Evolutionary conservation across 2,797 vertebrate genomes (phyloP).

Genomic region (Acomys russatus): DNA sequence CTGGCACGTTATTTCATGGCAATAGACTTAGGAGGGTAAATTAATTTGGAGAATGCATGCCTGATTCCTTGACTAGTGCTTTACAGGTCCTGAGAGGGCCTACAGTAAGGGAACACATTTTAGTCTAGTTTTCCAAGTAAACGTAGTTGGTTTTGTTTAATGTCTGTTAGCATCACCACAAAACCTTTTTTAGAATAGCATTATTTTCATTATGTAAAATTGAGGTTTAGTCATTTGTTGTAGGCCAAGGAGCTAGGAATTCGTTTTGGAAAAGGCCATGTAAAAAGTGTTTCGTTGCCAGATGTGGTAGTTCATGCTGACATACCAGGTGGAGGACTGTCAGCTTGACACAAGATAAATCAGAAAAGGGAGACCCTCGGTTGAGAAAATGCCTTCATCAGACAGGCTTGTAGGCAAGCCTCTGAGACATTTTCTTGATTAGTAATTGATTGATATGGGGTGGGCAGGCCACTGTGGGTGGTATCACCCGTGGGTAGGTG

Average conservation of each 20-base stretch:
- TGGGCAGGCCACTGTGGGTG: background rate
- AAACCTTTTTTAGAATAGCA: background rate
- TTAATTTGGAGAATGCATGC: background rate
- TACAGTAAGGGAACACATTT: background rate
- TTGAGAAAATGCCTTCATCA: background rate
- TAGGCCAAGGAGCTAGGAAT: background rate
- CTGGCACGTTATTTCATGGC: background rate
- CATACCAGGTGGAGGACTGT: background rate
- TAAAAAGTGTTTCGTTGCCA: background rate
- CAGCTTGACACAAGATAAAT: background rate
- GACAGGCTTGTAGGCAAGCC: background rate
- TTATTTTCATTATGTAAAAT: background rate
- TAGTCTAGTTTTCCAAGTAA: constrained; percentile 23
- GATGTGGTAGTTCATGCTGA: background rate
- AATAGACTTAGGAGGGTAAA: background rate
- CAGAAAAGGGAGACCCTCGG: background rate
- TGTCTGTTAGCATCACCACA: background rate
- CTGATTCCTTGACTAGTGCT: background rate
- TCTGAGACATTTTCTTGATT: background rate
- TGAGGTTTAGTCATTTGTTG: background rate
- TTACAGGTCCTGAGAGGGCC: background rate
- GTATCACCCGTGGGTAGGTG: background rate
- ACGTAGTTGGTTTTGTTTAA: background rate
- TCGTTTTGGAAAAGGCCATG: background rate
- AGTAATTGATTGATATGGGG: too few relatives aligned